phyloP scores from a whole-genome alignment of 2,888 invertebrate genomes.

The Scaptomyza cyrtandrae region DNA sequence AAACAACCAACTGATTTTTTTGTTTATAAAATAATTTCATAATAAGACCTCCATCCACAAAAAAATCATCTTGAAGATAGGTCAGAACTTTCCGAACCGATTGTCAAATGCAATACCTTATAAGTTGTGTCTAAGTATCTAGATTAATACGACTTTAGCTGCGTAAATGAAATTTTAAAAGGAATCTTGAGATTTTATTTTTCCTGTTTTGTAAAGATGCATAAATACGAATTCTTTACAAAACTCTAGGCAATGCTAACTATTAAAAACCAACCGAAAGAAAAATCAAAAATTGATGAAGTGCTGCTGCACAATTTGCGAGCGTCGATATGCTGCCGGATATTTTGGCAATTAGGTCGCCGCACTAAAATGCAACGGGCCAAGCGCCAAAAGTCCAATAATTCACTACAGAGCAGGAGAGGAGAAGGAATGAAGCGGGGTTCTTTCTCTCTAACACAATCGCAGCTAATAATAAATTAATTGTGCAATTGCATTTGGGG shows the following conservation, averaged over 20 bases:
- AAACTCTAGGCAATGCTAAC: not conserved
- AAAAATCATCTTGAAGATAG: too few relatives aligned
- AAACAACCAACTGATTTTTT: too few relatives aligned
- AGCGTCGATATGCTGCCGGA: constrained; percentile 31
- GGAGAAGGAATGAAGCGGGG: not conserved
- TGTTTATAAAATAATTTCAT: too few relatives aligned
- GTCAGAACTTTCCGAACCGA: too few relatives aligned
- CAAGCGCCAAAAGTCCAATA: constrained; percentile 38
- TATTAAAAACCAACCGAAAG: constrained; percentile 7
- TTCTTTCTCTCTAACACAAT: constrained; percentile 19
- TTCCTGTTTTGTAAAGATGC: not conserved
- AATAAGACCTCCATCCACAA: too few relatives aligned
- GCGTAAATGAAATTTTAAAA: too few relatives aligned
- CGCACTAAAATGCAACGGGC: constrained; percentile 39
- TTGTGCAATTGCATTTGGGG: constrained; percentile 60
- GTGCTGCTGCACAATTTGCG: constrained; percentile 26
- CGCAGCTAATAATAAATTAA: constrained; percentile 61
- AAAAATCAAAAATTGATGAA: constrained; percentile 30
- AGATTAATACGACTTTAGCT: too few relatives aligned
- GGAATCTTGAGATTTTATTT: too few relatives aligned
- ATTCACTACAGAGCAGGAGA: constrained; percentile 33
- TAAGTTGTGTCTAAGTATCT: too few relatives aligned
- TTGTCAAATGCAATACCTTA: too few relatives aligned
- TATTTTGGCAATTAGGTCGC: constrained; percentile 48
- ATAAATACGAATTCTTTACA: not conserved